Percentiles rank a stretch among this genome's conserved stretches.
Evolutionary conservation across 2,113 vertebrate genomes (phyloP).

Genomic region (Cinclus mexicanus): DNA sequence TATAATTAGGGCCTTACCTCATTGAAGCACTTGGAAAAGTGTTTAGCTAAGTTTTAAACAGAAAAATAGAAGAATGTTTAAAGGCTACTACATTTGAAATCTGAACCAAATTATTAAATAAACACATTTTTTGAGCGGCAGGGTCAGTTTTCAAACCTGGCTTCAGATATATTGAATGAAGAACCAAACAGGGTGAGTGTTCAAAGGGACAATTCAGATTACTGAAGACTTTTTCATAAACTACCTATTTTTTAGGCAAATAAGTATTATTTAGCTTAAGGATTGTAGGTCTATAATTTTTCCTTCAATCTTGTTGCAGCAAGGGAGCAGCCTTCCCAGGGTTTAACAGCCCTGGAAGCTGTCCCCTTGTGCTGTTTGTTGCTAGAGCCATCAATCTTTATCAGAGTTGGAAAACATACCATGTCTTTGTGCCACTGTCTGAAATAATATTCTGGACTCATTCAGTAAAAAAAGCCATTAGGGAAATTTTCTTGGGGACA

Average conservation of each 20-base stretch:
- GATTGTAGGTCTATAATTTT: not conserved
- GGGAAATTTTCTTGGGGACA: not conserved
- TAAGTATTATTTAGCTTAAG: not conserved
- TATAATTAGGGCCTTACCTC: not conserved
- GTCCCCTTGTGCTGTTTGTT: not conserved
- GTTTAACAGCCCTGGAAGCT: not conserved
- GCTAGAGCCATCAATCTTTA: not conserved
- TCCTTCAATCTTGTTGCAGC: not conserved
- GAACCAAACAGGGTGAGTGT: accelerated
- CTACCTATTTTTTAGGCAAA: not conserved
- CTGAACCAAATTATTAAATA: not conserved
- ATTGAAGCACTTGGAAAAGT: not conserved
- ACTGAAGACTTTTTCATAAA: not conserved
- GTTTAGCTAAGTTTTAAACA: not conserved
- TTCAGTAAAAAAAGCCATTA: not conserved
- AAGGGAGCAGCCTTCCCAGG: not conserved
- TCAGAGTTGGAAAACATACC: not conserved
- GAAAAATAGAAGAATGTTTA: not conserved
- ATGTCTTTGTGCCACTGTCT: not conserved
- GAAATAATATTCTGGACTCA: not conserved
- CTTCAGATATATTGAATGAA: not conserved
- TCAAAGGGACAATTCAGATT: not conserved
- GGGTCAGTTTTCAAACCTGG: not conserved
- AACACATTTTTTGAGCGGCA: not conserved
- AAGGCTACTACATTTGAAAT: not conserved